Percentiles rank a stretch among this genome's conserved stretches.
Conservation (phyloP, 2,888 invertebrate genomes). For the Ectropis crepuscularia region DNA sequence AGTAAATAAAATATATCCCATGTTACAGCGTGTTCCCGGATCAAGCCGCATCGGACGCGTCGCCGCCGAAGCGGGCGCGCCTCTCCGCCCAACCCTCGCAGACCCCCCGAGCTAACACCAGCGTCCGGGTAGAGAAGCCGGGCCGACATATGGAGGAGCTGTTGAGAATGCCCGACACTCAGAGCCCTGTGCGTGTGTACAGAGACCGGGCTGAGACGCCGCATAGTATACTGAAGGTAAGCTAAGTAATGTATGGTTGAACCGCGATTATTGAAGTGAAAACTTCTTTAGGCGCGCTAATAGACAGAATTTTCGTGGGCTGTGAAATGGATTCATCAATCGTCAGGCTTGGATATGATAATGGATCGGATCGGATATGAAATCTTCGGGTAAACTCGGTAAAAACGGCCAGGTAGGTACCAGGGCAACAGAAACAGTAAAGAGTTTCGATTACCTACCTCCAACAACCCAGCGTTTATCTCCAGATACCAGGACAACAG, state of each 20-base stretch:
- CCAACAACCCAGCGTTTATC: too few species aligned
- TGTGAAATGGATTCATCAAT: too few species aligned
- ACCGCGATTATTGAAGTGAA: too few species aligned
- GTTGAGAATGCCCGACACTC: conserved; percentile 85
- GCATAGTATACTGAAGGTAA: conserved; percentile 88
- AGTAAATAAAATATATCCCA: not conserved
- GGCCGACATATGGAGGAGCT: conserved; percentile 66
- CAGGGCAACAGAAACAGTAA: too few species aligned
- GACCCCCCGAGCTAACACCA: conserved; percentile 50
- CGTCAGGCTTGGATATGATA: too few species aligned
- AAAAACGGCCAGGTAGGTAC: too few species aligned
- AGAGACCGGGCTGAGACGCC: conserved; percentile 77
- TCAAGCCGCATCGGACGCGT: conserved; percentile 47
- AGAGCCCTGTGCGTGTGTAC: conserved; percentile 56
- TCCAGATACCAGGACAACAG: too few species aligned
- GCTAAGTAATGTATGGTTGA: not conserved
- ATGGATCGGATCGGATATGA: too few species aligned
- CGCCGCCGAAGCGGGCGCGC: conserved; percentile 68
- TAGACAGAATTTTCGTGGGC: too few species aligned
- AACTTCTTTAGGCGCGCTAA: too few species aligned
- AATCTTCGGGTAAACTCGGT: too few species aligned
- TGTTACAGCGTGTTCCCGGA: conserved; percentile 58
- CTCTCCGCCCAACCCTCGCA: conserved; percentile 55
- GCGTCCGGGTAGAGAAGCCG: conserved; percentile 49
- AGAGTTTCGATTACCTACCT: too few species aligned